These are phyloP conservation scores for Simalia tracyae DNA, from an alignment of 2,797 vertebrate species.

Conservation along the genomic window DNA sequence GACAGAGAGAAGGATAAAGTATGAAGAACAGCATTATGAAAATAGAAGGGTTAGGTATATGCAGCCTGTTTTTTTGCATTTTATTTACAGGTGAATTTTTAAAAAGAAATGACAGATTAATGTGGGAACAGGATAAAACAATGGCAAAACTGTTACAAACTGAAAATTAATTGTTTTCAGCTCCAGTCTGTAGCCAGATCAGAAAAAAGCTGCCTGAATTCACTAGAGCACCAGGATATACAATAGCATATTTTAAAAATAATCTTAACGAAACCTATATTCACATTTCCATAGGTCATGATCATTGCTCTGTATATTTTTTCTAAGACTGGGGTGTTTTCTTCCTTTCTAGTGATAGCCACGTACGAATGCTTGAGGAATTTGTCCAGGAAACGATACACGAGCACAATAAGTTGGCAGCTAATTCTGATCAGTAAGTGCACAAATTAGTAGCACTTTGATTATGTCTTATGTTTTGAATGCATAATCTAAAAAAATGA, in stretches of 20 bases:
- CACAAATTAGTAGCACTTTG: not conserved
- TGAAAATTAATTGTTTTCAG: not conserved
- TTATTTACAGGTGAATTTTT: not conserved
- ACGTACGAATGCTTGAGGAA: conserved; percentile 97
- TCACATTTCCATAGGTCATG: not conserved
- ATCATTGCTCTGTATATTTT: not conserved
- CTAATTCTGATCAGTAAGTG: conserved; percentile 94
- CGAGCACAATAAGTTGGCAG: conserved; percentile 96
- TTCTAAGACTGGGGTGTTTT: not conserved
- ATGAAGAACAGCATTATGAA: not conserved
- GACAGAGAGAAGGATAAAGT: not conserved
- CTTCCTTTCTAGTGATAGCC: conserved; percentile 84
- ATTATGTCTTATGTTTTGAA: not conserved
- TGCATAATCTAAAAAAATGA: not conserved
- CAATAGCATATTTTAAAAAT: not conserved
- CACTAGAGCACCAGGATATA: not conserved
- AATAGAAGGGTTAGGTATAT: not conserved
- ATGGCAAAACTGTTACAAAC: not conserved
- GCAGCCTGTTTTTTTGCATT: not conserved
- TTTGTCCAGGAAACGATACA: conserved; percentile 95
- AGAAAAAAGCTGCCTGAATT: not conserved
- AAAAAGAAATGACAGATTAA: not conserved
- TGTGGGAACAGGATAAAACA: not conserved
- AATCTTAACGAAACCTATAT: not conserved
- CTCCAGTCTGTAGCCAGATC: not conserved